Evolutionary conservation across 2,797 vertebrate genomes (phyloP).

Genomic region (Salmo trutta): DNA sequence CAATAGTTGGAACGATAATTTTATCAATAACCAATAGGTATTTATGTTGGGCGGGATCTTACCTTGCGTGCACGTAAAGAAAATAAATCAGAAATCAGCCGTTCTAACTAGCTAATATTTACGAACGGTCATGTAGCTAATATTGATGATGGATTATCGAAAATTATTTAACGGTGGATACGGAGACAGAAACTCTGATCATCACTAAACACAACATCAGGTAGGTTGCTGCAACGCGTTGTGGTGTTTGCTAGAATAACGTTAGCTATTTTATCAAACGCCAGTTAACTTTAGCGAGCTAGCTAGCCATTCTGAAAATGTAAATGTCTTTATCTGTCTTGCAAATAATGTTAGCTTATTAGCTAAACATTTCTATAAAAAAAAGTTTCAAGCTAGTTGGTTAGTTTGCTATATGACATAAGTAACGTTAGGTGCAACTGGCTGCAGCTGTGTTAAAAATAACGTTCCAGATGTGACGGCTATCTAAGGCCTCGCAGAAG

Average conservation of each 20-base stretch:
- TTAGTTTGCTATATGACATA: background rate
- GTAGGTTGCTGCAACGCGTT: background rate
- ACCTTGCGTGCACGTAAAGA: background rate
- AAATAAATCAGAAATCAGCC: background rate
- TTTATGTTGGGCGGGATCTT: background rate
- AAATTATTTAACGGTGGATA: background rate
- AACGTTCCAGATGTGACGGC: background rate
- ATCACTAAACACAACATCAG: background rate
- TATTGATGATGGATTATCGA: background rate
- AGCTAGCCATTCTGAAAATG: background rate
- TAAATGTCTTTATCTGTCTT: background rate
- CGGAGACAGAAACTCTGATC: background rate
- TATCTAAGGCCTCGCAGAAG: no score
- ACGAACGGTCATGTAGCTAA: background rate
- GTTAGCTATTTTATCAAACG: background rate
- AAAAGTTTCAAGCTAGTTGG: no score
- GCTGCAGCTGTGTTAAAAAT: background rate
- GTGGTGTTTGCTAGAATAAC: background rate
- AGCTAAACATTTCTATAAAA: background rate
- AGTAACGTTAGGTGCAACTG: background rate
- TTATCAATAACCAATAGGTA: background rate
- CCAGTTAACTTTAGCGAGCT: background rate
- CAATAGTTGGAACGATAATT: slow-evolving; percentile 3
- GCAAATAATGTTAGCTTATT: background rate
- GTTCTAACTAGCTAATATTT: background rate